phyloP scores from a whole-genome alignment of 2,113 vertebrate species.

The Lamprologus speciosus region DNA sequence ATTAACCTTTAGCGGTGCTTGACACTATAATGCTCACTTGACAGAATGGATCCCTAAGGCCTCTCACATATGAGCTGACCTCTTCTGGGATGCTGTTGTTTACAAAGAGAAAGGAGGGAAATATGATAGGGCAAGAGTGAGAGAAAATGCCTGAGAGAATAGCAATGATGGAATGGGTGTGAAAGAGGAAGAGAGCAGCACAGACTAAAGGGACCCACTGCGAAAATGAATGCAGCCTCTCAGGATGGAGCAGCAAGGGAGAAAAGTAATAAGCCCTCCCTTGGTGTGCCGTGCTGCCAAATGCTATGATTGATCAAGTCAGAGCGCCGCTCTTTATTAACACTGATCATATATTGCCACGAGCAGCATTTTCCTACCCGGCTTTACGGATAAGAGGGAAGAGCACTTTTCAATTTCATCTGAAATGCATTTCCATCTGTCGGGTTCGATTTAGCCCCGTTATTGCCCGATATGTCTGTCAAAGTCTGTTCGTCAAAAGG shows the following conservation, averaged over 20 bases:
- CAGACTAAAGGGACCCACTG: conserved; percentile 25
- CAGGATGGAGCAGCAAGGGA: conserved; percentile 22
- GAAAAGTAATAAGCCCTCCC: conserved; percentile 53
- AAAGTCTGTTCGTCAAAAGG: conserved; percentile 3
- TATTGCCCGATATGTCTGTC: conserved; percentile 21
- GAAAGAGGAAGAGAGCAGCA: conserved; percentile 41
- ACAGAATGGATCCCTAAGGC: conserved; percentile 6
- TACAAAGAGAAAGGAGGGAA: conserved; percentile 6
- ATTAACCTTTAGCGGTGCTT: conserved; percentile 46
- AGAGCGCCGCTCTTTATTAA: conserved; percentile 52
- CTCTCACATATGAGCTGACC: background rate
- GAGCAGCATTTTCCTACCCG: conserved; percentile 3
- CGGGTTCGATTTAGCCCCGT: conserved; percentile 1
- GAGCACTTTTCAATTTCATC: conserved; percentile 13
- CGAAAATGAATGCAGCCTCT: conserved; percentile 49
- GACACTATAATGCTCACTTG: conserved; percentile 5
- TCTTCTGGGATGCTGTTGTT: background rate
- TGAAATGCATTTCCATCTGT: conserved; percentile 29
- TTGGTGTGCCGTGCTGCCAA: conserved; percentile 10
- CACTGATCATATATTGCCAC: conserved; percentile 2
- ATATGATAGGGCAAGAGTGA: background rate
- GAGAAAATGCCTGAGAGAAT: conserved; percentile 15
- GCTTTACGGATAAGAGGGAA: conserved; percentile 26
- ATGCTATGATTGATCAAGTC: conserved; percentile 61
- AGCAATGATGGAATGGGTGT: conserved; percentile 39